phyloP scores from a whole-genome alignment of 2,888 invertebrate species.

The Lottia scabra region DNA sequence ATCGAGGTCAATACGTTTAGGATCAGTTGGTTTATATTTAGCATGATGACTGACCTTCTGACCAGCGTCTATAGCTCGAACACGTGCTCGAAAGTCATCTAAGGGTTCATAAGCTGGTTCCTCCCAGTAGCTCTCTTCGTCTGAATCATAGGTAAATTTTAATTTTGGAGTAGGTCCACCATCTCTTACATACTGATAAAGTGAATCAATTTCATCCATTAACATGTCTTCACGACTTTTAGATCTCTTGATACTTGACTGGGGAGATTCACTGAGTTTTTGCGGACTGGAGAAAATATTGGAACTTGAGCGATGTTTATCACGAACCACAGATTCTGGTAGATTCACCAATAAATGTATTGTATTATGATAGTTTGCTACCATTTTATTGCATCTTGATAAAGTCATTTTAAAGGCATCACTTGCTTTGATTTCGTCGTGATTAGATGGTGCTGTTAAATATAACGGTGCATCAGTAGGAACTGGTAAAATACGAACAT shows the following conservation, averaged over 20 bases:
- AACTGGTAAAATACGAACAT: conserved; percentile 78
- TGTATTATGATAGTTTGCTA: conserved; percentile 65
- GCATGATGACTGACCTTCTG: conserved; percentile 44
- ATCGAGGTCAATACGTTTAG: conserved; percentile 11
- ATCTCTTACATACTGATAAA: conserved; percentile 94
- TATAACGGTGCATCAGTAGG: conserved; percentile 89
- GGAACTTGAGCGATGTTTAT: conserved; percentile 36
- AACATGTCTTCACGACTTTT: conserved; percentile 79
- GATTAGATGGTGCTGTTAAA: conserved; percentile 75
- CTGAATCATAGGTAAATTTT: conserved; percentile 58
- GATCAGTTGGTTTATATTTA: conserved; percentile 48
- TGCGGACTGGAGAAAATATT: conserved; percentile 45
- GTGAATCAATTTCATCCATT: conserved; percentile 91
- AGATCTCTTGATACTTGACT: conserved; percentile 37
- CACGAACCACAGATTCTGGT: conserved; percentile 53
- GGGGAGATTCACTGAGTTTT: background rate
- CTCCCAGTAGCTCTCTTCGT: conserved; percentile 66
- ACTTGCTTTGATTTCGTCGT: conserved; percentile 43
- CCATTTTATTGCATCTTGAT: conserved; percentile 58
- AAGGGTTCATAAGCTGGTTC: conserved; percentile 65
- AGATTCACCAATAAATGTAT: conserved; percentile 62
- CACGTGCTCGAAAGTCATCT: conserved; percentile 53
- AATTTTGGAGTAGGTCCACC: conserved; percentile 83
- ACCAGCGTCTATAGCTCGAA: conserved; percentile 49
- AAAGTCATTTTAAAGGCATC: conserved; percentile 45